A percentile compares a stretch with the other conserved stretches of the same genome.
These are phyloP conservation scores for Drosophila sturtevanti DNA, from an alignment of 1,140 invertebrate genomes.

Conservation along the genomic window DNA sequence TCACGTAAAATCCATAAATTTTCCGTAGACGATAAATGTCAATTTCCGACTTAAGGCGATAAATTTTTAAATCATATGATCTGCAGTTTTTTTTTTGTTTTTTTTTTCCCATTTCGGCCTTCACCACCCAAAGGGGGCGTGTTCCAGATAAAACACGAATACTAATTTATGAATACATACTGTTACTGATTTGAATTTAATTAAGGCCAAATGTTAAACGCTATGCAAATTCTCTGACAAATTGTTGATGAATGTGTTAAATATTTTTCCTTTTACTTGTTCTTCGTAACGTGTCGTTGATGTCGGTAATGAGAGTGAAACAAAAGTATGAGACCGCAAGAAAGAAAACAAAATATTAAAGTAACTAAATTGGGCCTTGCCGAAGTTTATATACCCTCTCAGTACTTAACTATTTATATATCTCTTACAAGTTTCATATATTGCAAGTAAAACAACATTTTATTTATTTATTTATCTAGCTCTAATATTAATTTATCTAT, in stretches of 20 bases:
- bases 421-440: no score
- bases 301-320: conserved; percentile 6
- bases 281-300: conserved; percentile 36
- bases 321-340: not conserved
- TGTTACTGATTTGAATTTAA: conserved; percentile 73
- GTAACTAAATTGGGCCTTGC: no score
- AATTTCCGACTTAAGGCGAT: conserved; percentile 46
- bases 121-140: conserved; percentile 10
- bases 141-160: conserved; percentile 26
- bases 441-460: no score
- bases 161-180: conserved; percentile 34
- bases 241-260: conserved; percentile 78
- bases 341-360: no score
- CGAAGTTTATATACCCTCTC: not conserved
- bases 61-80: conserved; percentile 51
- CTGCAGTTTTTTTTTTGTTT: no score
- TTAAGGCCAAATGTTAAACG: conserved; percentile 64
- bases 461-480: no score
- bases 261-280: conserved; percentile 47
- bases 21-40: conserved; percentile 47
- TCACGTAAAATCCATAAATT: conserved; percentile 57
- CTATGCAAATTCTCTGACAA: conserved; percentile 77
- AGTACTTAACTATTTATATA: no score
- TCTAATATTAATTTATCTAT: no score
- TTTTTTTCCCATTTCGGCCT: conserved; percentile 18